These are phyloP conservation scores for Phataginus tetradactyla DNA, from an alignment of 2,797 vertebrate genomes.

Conservation along the genomic window DNA sequence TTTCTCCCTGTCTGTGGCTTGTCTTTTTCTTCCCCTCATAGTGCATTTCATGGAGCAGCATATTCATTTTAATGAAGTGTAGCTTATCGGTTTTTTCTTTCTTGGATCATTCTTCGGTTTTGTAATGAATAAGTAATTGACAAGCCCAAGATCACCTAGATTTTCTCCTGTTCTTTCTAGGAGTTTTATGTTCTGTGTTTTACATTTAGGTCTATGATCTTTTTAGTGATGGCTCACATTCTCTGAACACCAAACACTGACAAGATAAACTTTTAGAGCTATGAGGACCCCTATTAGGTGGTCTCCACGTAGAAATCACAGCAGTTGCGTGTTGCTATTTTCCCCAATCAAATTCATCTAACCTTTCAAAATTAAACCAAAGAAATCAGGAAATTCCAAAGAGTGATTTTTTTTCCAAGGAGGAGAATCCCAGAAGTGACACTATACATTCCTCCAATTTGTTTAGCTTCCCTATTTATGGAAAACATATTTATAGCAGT, in stretches of 20 bases:
- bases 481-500: slow-evolving; percentile 87
- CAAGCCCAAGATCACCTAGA: not conserved
- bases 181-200: not conserved
- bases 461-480: slow-evolving; percentile 82
- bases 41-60: not conserved
- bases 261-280: not conserved
- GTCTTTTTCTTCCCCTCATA: not conserved
- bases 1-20: not conserved
- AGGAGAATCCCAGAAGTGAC: slow-evolving; percentile 74
- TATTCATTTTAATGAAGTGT: not conserved
- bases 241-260: not conserved
- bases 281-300: not conserved
- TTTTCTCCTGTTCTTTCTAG: not conserved
- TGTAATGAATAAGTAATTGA: not conserved
- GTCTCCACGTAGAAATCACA: not conserved
- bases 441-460: slow-evolving; percentile 75
- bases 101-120: not conserved
- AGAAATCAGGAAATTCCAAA: slow-evolving; percentile 80
- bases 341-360: not conserved
- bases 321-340: not conserved
- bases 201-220: not conserved
- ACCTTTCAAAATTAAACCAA: slow-evolving; percentile 73
- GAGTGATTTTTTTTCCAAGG: slow-evolving; percentile 70
- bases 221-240: not conserved
- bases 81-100: not conserved